phyloP scores from a whole-genome alignment of 1,140 invertebrate species.

The Bilobella aurantiaca region DNA sequence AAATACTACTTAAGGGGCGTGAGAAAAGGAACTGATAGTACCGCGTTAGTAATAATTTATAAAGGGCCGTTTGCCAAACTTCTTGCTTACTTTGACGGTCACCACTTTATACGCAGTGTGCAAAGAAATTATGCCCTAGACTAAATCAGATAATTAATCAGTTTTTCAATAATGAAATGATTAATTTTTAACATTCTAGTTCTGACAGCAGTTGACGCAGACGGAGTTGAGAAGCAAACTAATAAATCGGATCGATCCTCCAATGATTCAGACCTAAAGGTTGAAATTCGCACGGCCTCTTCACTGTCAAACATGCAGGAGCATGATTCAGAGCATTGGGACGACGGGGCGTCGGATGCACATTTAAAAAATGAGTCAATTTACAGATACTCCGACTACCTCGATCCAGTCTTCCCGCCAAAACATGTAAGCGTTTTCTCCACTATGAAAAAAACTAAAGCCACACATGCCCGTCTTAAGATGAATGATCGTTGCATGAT shows the following conservation, averaged over 20 bases:
- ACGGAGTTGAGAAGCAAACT: constrained; percentile 63
- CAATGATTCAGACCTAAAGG: constrained; percentile 72
- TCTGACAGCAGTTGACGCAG: constrained; percentile 40
- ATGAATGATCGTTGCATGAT: no score
- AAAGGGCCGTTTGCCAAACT: no score
- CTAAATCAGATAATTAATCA: background rate
- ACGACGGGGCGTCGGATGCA: constrained; percentile 39
- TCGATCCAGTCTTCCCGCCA: constrained; percentile 65
- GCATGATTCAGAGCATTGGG: constrained; percentile 45
- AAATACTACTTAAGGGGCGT: no score
- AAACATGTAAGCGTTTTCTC: constrained; percentile 49
- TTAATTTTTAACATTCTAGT: constrained; percentile 13
- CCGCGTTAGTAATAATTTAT: no score
- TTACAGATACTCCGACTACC: constrained; percentile 78
- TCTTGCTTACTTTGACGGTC: no score
- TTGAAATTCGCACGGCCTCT: constrained; percentile 71
- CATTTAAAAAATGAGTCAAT: constrained; percentile 42
- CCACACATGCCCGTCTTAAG: no score
- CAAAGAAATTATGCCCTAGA: no score
- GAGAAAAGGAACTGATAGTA: no score
- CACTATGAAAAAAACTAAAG: no score
- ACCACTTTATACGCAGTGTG: no score
- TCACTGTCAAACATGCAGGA: constrained; percentile 61
- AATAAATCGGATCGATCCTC: constrained; percentile 74
- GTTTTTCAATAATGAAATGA: background rate